A percentile compares a stretch with the other conserved stretches of the same genome.
Conservation (phyloP, 1,140 invertebrate species). For the Papilio xuthus region DNA sequence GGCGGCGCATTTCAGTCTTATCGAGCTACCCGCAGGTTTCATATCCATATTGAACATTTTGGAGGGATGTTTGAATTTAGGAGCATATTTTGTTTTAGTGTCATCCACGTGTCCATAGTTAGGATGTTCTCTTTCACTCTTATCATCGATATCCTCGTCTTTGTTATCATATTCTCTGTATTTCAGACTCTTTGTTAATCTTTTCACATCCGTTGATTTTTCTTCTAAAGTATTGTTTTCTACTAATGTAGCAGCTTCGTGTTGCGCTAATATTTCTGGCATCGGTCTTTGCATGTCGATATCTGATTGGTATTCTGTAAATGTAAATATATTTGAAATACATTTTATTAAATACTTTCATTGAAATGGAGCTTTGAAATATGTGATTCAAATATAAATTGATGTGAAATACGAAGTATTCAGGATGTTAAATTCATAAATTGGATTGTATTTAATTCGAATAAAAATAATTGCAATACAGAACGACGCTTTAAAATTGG, state of each 20-base stretch:
- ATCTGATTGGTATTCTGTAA: slow-evolving; percentile 76
- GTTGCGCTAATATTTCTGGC: slow-evolving; percentile 64
- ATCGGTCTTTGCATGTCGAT: slow-evolving; percentile 54
- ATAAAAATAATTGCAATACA: slow-evolving; percentile 14
- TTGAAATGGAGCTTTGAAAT: not conserved
- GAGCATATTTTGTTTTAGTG: slow-evolving; percentile 64
- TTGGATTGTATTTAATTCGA: slow-evolving; percentile 7
- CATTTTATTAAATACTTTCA: slow-evolving; percentile 14
- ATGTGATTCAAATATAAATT: not conserved
- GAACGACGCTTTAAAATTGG: slow-evolving; percentile 44
- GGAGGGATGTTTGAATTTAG: slow-evolving; percentile 74
- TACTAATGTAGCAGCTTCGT: slow-evolving; percentile 55
- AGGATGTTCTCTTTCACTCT: slow-evolving; percentile 68
- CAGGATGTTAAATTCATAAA: slow-evolving; percentile 18
- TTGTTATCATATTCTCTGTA: slow-evolving; percentile 62
- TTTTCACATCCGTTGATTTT: slow-evolving; percentile 55
- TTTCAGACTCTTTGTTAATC: slow-evolving; percentile 51
- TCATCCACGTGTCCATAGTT: slow-evolving; percentile 69
- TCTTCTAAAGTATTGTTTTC: slow-evolving; percentile 70
- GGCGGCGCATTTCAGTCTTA: slow-evolving; percentile 74
- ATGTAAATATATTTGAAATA: not conserved
- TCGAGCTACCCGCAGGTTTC: slow-evolving; percentile 76
- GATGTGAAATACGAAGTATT: not conserved
- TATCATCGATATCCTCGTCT: slow-evolving; percentile 71
- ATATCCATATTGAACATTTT: slow-evolving; percentile 75